Evolutionary conservation across 92 coral and sea anemone species (phyloP), one percentile per base, ranked within the genome.

Genomic region (Muricea muricata): DNA sequence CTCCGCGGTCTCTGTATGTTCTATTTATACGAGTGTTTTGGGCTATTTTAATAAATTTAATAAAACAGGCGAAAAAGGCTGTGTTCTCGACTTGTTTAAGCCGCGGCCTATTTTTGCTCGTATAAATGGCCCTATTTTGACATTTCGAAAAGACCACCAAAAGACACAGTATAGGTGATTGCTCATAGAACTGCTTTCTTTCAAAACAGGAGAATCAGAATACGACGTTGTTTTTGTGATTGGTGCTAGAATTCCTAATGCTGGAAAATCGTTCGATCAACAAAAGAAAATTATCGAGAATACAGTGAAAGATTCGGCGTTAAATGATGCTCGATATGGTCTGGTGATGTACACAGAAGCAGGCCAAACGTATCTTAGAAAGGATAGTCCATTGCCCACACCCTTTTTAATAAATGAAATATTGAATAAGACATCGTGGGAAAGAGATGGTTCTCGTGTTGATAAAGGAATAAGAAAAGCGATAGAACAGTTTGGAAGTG

Each of bases 391-490:
- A 28, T 14, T 63, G 12, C 70, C 70, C 15, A 28, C n/a, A 13
- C 6, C 70, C 4, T 28, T 63, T 30, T 63, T 63, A n/a, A n/a
- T n/a, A 63, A 1, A 63, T 15, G 17, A 24, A 8, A 15, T 30
- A 32, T 63, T 63, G 30, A 63, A 11, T 24, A 6, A 28, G 4
- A 24, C 30, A 4, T 9, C 37, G 18, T 63, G 70, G 70, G 37
- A 32, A 7, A 26, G 23, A 15, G 70, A 63, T 9, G 70, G 70
- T 6, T 28, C 70, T 28, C 70, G 70, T 6, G 35, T 63, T 28
- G 70, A 63, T 30, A 63, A 63, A 63, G 70, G 70, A 63, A 28
- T 63, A 3, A 30, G 30, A 10, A 63, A 63, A 63, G 70, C 70
- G 0, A 1, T 63, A 17, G 70, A 63, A 0, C 70, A 10, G 70